These are phyloP conservation scores for Acridotheres tristis DNA, from an alignment of 2,797 vertebrate genomes.

Conservation along the genomic window DNA sequence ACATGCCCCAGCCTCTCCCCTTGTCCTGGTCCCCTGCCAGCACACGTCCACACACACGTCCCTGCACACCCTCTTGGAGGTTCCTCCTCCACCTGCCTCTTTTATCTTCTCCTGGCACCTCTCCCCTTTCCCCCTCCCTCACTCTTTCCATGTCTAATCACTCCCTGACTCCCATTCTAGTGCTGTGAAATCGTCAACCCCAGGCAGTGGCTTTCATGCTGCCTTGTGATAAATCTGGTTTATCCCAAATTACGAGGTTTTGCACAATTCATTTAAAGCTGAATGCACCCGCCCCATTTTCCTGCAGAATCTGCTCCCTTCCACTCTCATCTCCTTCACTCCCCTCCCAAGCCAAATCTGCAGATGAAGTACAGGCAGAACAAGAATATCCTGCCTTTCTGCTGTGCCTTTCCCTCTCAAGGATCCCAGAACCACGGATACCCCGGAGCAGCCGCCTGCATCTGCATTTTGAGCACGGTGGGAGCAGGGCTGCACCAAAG, in stretches of 20 bases:
- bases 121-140: background rate
- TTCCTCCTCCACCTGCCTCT: background rate
- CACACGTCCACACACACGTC: background rate
- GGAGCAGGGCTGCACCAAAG: background rate
- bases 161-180: background rate
- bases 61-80: background rate
- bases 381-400: constrained; percentile 11
- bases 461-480: background rate
- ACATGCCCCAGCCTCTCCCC: background rate
- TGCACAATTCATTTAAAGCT: background rate
- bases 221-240: background rate
- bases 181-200: background rate
- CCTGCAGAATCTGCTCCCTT: background rate
- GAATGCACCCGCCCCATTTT: background rate
- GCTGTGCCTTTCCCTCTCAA: background rate
- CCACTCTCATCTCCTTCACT: background rate
- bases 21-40: background rate
- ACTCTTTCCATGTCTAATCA: background rate
- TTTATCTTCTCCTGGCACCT: background rate
- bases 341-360: background rate
- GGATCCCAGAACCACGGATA: background rate
- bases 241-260: background rate
- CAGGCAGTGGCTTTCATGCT: constrained; percentile 1
- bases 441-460: background rate
- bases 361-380: background rate